These are phyloP conservation scores for Hestina assimilis DNA, from an alignment of 1,140 invertebrate species.

Conservation along the genomic window DNA sequence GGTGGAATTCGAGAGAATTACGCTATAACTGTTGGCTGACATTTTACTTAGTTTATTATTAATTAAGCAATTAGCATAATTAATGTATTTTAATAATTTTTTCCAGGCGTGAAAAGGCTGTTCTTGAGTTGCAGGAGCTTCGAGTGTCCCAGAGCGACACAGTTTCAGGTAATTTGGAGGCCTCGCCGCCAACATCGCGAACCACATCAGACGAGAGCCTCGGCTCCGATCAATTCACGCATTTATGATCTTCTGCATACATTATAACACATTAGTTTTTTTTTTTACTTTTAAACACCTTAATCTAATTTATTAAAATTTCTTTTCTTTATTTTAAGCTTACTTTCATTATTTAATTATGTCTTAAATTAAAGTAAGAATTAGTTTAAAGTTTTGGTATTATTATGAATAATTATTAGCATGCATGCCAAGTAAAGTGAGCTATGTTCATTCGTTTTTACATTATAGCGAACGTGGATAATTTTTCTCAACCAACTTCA, in stretches of 20 bases:
- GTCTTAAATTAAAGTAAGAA: background rate
- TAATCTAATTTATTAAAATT: too few relatives aligned
- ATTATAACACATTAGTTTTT: too few relatives aligned
- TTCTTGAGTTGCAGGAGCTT: constrained; percentile 71
- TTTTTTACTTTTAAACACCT: too few relatives aligned
- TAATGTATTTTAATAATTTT: constrained; percentile 10
- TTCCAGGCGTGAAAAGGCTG: constrained; percentile 78
- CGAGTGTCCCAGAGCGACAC: constrained; percentile 73
- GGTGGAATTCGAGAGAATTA: too few relatives aligned
- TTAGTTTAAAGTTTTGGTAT: background rate
- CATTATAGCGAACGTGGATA: background rate
- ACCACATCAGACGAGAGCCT: constrained; percentile 55
- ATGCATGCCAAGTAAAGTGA: constrained; percentile 9
- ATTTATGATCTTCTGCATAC: constrained; percentile 45
- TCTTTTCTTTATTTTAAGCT: too few relatives aligned
- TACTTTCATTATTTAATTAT: background rate
- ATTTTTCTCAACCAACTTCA: too few relatives aligned
- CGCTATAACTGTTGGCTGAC: too few relatives aligned
- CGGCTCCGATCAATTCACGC: constrained; percentile 60
- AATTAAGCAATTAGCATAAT: too few relatives aligned
- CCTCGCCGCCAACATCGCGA: constrained; percentile 44
- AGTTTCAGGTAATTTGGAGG: constrained; percentile 74
- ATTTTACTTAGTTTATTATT: background rate
- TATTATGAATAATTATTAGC: background rate
- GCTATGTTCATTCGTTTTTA: background rate